Evolutionary conservation across 2,113 vertebrate genomes (phyloP).

Genomic region (Seriola quinqueradiata): DNA sequence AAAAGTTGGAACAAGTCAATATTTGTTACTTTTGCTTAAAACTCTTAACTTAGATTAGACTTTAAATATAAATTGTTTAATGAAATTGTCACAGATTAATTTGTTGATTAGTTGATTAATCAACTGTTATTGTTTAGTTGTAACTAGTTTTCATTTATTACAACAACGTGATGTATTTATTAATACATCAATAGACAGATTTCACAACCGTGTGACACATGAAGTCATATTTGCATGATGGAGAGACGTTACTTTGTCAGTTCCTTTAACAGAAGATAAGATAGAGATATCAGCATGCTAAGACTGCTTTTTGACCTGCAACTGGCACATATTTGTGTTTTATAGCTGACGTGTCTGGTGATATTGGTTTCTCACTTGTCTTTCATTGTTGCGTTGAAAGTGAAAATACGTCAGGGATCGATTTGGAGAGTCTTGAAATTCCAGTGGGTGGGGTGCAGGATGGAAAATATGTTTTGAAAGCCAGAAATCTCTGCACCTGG

Average conservation of each 20-base stretch:
- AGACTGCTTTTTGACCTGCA: slow-evolving; percentile 19
- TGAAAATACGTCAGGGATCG: slow-evolving; percentile 52
- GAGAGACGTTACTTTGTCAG: background rate
- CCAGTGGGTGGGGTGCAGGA: slow-evolving; percentile 45
- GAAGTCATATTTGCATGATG: background rate
- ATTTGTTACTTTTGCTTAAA: background rate
- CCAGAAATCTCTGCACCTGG: slow-evolving; percentile 53
- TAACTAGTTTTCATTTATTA: too few relatives aligned
- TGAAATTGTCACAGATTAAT: too few relatives aligned
- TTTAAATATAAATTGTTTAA: background rate
- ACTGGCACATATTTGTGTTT: slow-evolving; percentile 8
- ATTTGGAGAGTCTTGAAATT: slow-evolving; percentile 58
- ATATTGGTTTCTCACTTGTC: slow-evolving; percentile 33
- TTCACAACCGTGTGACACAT: background rate
- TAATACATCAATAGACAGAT: background rate
- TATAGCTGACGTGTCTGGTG: slow-evolving; percentile 1
- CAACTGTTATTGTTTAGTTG: too few relatives aligned
- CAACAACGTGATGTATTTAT: background rate
- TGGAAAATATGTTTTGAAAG: slow-evolving; percentile 35
- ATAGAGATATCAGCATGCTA: background rate
- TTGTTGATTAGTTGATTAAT: too few relatives aligned
- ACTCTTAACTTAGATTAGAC: background rate
- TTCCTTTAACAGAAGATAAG: background rate
- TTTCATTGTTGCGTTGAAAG: slow-evolving; percentile 45
- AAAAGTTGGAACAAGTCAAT: background rate